Percentiles rank a stretch among this genome's conserved stretches.
Evolutionary conservation across 2,888 invertebrate genomes (phyloP).

Genomic region (Cheilosia impressa): DNA sequence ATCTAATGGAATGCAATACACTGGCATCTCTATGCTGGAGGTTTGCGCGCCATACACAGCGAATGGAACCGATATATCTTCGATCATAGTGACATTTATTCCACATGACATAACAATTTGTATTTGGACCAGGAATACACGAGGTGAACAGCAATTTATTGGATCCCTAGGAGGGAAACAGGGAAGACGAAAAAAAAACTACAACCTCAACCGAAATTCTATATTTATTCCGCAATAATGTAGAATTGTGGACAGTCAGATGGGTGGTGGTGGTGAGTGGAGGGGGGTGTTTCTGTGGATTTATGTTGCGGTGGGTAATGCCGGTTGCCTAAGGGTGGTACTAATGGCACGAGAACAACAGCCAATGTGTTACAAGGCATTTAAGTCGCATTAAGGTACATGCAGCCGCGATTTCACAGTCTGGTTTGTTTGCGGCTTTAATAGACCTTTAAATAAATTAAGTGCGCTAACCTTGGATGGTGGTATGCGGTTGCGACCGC

Average conservation of each 20-base stretch:
- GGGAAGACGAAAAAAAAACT: not conserved
- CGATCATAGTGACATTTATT: conserved; percentile 69
- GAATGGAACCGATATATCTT: conserved; percentile 59
- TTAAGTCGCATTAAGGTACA: conserved; percentile 2
- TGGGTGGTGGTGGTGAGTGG: not conserved
- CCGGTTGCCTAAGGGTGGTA: not conserved
- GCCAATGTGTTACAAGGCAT: conserved; percentile 37
- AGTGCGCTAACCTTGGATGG: not conserved
- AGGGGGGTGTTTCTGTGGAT: not conserved
- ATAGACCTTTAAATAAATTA: conserved; percentile 1
- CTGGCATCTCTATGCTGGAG: conserved; percentile 37
- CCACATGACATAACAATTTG: conserved; percentile 69
- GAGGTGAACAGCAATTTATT: conserved; percentile 49
- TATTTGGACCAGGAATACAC: conserved; percentile 40
- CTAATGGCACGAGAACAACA: not conserved
- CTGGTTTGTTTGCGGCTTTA: conserved; percentile 22
- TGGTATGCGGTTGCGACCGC: not conserved
- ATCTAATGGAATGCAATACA: conserved; percentile 63
- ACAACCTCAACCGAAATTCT: conserved; percentile 11
- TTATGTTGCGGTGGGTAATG: conserved; percentile 16
- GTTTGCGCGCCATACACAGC: not conserved
- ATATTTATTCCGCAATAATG: conserved; percentile 19
- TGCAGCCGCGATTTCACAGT: conserved; percentile 18
- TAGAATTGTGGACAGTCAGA: not conserved
- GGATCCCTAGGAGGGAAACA: not conserved